phyloP scores from a whole-genome alignment of 2,888 invertebrate species.

The Rhamnusium bicolor region DNA sequence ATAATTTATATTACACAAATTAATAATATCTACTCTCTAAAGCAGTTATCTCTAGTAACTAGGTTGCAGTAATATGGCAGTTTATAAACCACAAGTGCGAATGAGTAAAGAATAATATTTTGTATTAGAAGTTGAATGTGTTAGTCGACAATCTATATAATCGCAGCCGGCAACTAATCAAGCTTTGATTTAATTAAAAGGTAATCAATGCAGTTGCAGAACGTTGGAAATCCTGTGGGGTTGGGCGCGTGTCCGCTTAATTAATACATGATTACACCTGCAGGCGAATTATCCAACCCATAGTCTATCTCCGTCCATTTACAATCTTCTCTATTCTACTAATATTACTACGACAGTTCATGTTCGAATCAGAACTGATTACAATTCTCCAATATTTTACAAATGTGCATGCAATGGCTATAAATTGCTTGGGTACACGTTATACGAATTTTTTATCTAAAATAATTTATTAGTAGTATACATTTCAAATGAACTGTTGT shows the following conservation, averaged over 20 bases:
- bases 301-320: slow-evolving; percentile 3
- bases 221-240: slow-evolving; percentile 61
- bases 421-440: not conserved
- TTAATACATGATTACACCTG: slow-evolving; percentile 67
- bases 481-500: not conserved
- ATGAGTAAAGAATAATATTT: slow-evolving; percentile 15
- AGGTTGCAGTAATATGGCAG: no score
- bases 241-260: slow-evolving; percentile 64
- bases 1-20: no score
- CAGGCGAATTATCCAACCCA: slow-evolving; percentile 54
- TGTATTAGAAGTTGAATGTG: slow-evolving; percentile 7
- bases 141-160: slow-evolving; percentile 15
- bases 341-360: not conserved
- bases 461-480: not conserved
- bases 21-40: not conserved
- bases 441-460: not conserved
- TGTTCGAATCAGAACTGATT: slow-evolving; percentile 11
- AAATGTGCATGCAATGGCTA: not conserved
- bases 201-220: slow-evolving; percentile 63
- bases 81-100: not conserved
- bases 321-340: not conserved
- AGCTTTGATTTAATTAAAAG: slow-evolving; percentile 63
- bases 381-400: not conserved
- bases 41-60: not conserved
- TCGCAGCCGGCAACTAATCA: slow-evolving; percentile 49